Evolutionary conservation across 2,888 invertebrate species (phyloP).

Genomic region (Conomelus anceps): DNA sequence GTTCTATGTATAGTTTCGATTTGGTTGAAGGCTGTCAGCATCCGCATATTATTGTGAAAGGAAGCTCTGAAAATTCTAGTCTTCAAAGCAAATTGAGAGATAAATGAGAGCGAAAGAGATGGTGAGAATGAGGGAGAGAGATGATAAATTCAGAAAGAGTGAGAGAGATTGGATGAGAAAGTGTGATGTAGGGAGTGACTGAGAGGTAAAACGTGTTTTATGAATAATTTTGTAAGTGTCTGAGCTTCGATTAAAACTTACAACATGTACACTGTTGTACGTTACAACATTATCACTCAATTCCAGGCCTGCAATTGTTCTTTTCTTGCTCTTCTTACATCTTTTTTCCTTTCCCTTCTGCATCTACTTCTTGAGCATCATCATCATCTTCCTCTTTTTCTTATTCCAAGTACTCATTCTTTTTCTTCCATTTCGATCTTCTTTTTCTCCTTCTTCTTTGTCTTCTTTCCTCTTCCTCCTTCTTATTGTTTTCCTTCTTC

Average conservation of each 20-base stretch:
- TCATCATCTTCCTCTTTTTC: background rate
- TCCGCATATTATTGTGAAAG: background rate
- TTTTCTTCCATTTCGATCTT: background rate
- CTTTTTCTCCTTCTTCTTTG: background rate
- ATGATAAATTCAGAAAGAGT: background rate
- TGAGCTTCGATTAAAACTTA: background rate
- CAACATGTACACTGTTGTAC: background rate
- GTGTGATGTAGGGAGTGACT: no score
- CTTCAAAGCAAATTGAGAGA: background rate
- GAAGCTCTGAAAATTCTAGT: background rate
- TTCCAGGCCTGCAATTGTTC: background rate
- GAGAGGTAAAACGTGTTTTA: background rate
- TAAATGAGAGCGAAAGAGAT: background rate
- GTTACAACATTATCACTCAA: background rate
- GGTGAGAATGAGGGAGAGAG: background rate
- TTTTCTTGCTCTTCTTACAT: background rate
- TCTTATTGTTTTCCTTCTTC: background rate
- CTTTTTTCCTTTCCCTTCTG: background rate
- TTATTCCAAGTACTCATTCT: background rate
- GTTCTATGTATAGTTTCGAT: background rate
- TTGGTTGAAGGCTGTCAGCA: background rate
- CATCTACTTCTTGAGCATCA: no score
- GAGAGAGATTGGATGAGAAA: background rate
- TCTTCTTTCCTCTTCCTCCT: background rate
- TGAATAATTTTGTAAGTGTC: background rate